Conservation (phyloP, 2,113 vertebrate species). For the Genyomyrus donnyi region DNA sequence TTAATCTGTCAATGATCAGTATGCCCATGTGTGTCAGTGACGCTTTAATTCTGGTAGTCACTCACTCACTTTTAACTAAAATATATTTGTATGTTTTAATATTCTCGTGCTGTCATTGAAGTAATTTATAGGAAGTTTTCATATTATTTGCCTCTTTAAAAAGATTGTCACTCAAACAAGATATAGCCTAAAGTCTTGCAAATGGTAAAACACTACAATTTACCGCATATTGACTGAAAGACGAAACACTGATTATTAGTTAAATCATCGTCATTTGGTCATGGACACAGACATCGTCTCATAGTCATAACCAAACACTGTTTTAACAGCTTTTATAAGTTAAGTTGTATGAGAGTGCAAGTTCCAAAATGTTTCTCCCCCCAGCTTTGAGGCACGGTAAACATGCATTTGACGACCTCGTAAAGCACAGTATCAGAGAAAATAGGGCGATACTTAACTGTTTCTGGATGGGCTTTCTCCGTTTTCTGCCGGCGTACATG, state of each 20-base stretch:
- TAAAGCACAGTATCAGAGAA: background rate
- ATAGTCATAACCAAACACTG: background rate
- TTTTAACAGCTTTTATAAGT: background rate
- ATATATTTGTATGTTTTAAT: background rate
- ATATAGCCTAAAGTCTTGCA: background rate
- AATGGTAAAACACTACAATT: background rate
- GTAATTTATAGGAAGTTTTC: background rate
- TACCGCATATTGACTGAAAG: background rate
- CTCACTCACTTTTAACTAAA: background rate
- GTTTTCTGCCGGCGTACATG: conserved; percentile 85
- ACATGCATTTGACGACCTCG: background rate
- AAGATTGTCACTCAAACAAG: background rate
- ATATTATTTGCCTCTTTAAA: background rate
- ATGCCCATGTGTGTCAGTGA: background rate
- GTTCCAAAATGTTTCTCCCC: background rate
- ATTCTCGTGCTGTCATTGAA: background rate
- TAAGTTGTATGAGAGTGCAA: background rate
- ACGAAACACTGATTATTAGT: background rate
- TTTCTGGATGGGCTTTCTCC: conserved; percentile 90
- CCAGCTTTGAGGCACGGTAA: background rate
- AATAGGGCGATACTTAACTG: conserved; percentile 70
- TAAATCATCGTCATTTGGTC: background rate
- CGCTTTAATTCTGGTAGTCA: background rate
- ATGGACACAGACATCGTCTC: background rate
- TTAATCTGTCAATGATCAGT: background rate